Percentiles rank a stretch among this genome's conserved stretches.
phyloP scores from a whole-genome alignment of 1,140 invertebrate genomes.

The Branchinecta lynchi region DNA sequence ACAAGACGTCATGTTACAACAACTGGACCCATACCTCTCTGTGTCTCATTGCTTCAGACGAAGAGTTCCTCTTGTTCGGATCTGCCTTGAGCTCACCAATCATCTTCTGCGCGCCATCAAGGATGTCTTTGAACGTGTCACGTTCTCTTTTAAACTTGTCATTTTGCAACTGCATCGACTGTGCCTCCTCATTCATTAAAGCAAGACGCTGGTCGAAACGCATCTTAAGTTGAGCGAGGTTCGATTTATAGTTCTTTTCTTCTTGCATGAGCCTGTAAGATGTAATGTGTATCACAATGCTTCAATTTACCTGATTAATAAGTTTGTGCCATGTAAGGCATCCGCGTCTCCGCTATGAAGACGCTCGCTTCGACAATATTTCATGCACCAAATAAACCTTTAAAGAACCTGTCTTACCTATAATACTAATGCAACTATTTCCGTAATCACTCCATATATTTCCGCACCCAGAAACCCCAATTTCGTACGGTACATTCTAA shows the following conservation, averaged over 20 bases:
- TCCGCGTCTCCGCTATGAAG: too few relatives aligned
- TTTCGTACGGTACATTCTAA: too few relatives aligned
- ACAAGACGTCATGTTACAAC: too few relatives aligned
- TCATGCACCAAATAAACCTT: too few relatives aligned
- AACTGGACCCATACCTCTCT: slow-evolving; percentile 21
- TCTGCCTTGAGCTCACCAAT: slow-evolving; percentile 51
- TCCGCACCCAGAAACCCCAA: too few relatives aligned
- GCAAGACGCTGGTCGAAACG: slow-evolving; percentile 74
- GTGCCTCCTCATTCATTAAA: slow-evolving; percentile 67
- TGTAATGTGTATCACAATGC: slow-evolving; percentile 19
- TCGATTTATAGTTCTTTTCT: slow-evolving; percentile 64
- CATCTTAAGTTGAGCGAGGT: slow-evolving; percentile 66
- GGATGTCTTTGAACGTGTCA: slow-evolving; percentile 77
- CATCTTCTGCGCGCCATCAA: slow-evolving; percentile 65
- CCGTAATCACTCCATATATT: too few relatives aligned
- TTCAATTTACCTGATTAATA: slow-evolving; percentile 17
- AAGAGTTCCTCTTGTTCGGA: slow-evolving; percentile 13
- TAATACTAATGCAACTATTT: too few relatives aligned
- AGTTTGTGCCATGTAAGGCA: too few relatives aligned
- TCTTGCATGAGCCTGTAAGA: slow-evolving; percentile 45
- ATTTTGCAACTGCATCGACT: slow-evolving; percentile 60
- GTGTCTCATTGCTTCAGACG: slow-evolving; percentile 13
- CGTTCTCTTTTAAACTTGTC: slow-evolving; percentile 67
- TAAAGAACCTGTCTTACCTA: too few relatives aligned
- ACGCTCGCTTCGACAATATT: too few relatives aligned